A percentile compares a stretch with the other conserved stretches of the same genome.
Evolutionary conservation across 2,113 vertebrate species (phyloP).

Genomic region (Pelodiscus sinensis): DNA sequence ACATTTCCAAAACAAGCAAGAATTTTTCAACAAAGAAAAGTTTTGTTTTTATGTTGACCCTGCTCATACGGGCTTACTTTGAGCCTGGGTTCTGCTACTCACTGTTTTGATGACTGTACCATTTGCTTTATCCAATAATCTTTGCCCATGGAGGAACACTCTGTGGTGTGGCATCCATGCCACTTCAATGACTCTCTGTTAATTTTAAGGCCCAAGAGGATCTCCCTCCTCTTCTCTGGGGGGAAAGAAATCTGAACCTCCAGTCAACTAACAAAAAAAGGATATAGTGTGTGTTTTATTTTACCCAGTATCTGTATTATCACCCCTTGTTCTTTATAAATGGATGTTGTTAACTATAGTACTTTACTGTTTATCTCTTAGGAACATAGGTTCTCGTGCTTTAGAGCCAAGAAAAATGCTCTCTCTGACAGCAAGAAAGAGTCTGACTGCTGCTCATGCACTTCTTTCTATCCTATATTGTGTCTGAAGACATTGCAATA

Average conservation of each 20-base stretch:
- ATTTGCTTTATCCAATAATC: neutral
- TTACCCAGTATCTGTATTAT: neutral
- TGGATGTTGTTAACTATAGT: neutral
- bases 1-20: neutral
- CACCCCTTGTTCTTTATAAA: conserved; percentile 10
- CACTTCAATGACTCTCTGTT: neutral
- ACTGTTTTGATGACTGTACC: accelerated
- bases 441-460: neutral
- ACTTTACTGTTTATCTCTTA: neutral
- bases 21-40: conserved; percentile 34
- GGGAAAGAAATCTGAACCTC: neutral
- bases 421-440: neutral
- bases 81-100: accelerated
- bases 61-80: neutral
- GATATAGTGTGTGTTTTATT: conserved; percentile 12
- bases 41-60: accelerated
- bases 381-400: neutral
- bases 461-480: neutral
- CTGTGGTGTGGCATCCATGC: neutral
- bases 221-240: neutral
- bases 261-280: neutral
- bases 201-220: neutral
- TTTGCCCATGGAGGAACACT: neutral
- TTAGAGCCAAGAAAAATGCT: conserved; percentile 12
- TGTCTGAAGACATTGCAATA: neutral